Base-by-base conservation (phyloP, 2,797 vertebrate species). In the Mormyrus proboscirostris region DNA sequence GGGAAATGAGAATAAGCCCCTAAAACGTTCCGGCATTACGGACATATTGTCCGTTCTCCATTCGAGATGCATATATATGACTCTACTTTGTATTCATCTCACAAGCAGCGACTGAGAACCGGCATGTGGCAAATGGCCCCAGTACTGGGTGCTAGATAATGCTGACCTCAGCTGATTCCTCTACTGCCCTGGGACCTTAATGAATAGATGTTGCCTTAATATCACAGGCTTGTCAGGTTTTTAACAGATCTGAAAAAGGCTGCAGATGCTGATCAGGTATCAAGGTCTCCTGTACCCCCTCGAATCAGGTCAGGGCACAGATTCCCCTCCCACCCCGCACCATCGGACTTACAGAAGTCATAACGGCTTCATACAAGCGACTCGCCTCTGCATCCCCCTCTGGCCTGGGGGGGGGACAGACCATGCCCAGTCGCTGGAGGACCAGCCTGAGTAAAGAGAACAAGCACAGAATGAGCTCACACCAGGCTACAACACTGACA, bases 311-410 rank as follows among this genome's bases (percentile, higher is more conserved):
- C 50, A 57, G 50, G 29, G 16, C 16, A 51, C 16, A 57, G 22
- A 86, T 55, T 10, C 9, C 85, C 6, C 49, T 14, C 49, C 50
- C 12, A 16, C 62, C 65, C 65, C 2, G 4, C 25, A 69, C 10
- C 25, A 69, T 16, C 0, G 22, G 84, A 95, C 96, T 95, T 92
- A 97, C 96, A 14, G 95, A 93, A 44, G 92, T 95, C 94, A 95
- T 94, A 91, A 95, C 73, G 59, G 94, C 90, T 7, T 92, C 91
- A 91, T 94, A 94, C 22, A 95, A 86, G 55, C 82, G 2, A 90
- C 96, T 92, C 62, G 4, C 89, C 91, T 95, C 94, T 10, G 94
- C 91, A 7, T 94, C 94, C 89, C 92, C 85, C 89, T 96, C 94
- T 10, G 87, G 88, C 96, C 94, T 6, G 91, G 94, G 53, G 0